Evolutionary conservation across 2,797 vertebrate genomes (phyloP).

Genomic region (Hipposideros larvatus): DNA sequence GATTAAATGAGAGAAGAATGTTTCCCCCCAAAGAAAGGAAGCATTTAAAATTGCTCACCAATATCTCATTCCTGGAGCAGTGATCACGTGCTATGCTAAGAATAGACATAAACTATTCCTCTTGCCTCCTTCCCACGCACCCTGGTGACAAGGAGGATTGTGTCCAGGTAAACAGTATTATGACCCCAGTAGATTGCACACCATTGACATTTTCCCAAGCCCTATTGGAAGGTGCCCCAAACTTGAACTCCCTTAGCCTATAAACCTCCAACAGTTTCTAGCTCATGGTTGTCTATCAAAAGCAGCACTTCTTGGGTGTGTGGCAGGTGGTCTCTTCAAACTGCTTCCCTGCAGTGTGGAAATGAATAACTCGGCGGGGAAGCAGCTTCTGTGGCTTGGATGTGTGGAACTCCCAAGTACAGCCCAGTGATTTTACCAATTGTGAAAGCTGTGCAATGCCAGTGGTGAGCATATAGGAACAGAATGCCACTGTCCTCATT

Average conservation of each 20-base stretch:
- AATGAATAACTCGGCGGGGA: background rate
- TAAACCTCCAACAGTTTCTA: background rate
- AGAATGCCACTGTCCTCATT: background rate
- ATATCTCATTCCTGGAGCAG: background rate
- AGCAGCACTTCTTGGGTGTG: background rate
- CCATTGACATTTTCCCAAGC: background rate
- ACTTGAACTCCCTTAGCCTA: background rate
- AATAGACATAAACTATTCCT: background rate
- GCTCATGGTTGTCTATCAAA: slow-evolving; percentile 8
- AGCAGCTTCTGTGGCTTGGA: background rate
- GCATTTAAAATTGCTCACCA: background rate
- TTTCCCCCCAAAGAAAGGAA: background rate
- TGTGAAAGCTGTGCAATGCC: background rate
- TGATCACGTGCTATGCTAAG: background rate
- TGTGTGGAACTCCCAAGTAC: background rate
- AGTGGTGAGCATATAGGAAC: background rate
- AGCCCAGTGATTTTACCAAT: background rate
- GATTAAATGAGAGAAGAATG: slow-evolving; percentile 18
- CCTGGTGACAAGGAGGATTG: background rate
- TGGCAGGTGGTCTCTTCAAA: slow-evolving; percentile 7
- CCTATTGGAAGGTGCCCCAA: background rate
- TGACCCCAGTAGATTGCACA: background rate
- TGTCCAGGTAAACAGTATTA: background rate
- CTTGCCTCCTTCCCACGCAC: background rate
- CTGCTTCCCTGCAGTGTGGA: background rate